Evolutionary conservation across 2,113 vertebrate genomes (phyloP), one percentile per base, ranked within the genome.

Genomic region (Columbina picui): DNA sequence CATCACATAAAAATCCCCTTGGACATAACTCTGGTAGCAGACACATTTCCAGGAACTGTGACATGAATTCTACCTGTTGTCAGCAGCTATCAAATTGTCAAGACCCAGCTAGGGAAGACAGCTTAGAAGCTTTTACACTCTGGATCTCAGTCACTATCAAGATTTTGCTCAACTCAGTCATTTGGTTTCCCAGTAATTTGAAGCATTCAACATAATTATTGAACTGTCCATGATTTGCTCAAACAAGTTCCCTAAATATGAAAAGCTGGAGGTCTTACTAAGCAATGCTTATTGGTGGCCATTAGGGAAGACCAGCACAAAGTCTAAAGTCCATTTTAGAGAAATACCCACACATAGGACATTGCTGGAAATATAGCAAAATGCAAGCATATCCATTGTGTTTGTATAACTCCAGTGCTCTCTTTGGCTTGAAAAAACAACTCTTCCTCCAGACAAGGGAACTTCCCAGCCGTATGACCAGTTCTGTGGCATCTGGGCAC

Each of bases 401-500:
- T 59, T 85, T 79, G 11, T 45, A 12, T 39, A 90, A n/a, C 22
- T 79, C 49, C 21, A 4, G 30, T 60, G 23, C 18, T 76, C 23
- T 68, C 57, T 93, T 84, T n/a, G 53, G 30, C 22, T 83, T 84
- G 22, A 47, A 49, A 89, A 68, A 60, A 0, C 27, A 73, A 34
- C 10, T 74, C 23, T 77, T 81, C 20, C 43, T 56, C 10, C 43
- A 61, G 38, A 34, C 41, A 86, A 43, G 36, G 75, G 49, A 93
- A 92, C 43, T 95, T 95, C 29, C 0, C 4, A 84, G 69, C 59
- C 27, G 1, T 68, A 84, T 6, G 38, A 97, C 94, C 91, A 56
- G 95, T 81, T 74, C 89, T 75, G 64, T 63, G 80, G 71, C 96
- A 96, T 93, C 94, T 95, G 96, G 76, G 73, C 60, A 94, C 80